A percentile compares a stretch with the other conserved stretches of the same genome.
phyloP scores from a whole-genome alignment of 1,140 invertebrate genomes.

The Trichonephila clavipes region DNA sequence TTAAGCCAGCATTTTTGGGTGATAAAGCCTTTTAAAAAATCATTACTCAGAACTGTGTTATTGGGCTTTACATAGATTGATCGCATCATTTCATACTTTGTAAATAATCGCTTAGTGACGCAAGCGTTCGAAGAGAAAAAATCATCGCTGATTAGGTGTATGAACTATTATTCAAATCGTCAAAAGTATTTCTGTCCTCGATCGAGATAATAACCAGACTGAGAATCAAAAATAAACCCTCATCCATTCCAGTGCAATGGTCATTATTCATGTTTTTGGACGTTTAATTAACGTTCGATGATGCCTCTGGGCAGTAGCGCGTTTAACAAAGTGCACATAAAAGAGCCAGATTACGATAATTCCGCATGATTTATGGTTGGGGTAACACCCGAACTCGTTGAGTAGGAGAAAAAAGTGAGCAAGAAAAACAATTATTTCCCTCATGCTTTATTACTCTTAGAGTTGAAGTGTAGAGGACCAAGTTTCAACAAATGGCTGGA shows the following conservation, averaged over 20 bases:
- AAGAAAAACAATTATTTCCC: conserved; percentile 30
- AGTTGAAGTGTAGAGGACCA: conserved; percentile 8
- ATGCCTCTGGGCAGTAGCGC: conserved; percentile 52
- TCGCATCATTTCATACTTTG: not conserved
- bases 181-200: conserved; percentile 17
- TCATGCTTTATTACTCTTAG: conserved; percentile 8
- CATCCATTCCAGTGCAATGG: conserved; percentile 26
- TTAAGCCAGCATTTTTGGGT: not conserved
- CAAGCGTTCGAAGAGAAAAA: not conserved
- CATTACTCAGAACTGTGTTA: not conserved
- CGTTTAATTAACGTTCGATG: conserved; percentile 68
- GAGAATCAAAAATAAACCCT: conserved; percentile 37
- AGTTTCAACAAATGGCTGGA: conserved; percentile 26
- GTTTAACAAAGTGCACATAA: conserved; percentile 60
- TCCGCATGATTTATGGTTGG: conserved; percentile 53
- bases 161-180: conserved; percentile 49
- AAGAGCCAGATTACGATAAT: conserved; percentile 67
- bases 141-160: not conserved
- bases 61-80: not conserved
- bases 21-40: not conserved
- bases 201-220: conserved; percentile 22
- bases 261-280: conserved; percentile 63
- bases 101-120: not conserved
- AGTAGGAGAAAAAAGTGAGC: not conserved
- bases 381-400: conserved; percentile 37